Evolutionary conservation across 2,888 invertebrate genomes (phyloP).

Genomic region (Tribolium freemani): DNA sequence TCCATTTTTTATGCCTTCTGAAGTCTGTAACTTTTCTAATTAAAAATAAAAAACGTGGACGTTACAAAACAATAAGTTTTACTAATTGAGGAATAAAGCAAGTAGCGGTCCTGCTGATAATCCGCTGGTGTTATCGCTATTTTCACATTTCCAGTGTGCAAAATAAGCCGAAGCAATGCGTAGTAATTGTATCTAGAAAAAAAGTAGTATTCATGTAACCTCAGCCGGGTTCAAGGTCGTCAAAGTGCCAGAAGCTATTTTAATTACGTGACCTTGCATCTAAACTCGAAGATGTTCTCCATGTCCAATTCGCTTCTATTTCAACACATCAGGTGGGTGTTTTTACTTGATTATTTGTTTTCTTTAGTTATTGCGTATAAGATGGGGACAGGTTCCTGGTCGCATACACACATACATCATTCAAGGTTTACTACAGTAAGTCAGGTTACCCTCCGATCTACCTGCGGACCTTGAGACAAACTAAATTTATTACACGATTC

Average conservation of each 20-base stretch:
- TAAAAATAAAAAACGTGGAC: no score
- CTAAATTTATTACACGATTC: constrained; percentile 49
- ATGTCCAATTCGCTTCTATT: constrained; percentile 17
- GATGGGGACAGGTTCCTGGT: constrained; percentile 36
- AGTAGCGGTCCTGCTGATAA: no score
- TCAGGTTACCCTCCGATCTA: constrained; percentile 52
- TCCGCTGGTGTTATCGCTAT: neutral
- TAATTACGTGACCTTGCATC: constrained; percentile 57
- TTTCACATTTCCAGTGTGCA: neutral
- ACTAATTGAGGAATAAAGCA: no score
- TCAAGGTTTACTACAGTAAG: constrained; percentile 58
- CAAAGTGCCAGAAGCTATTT: constrained; percentile 53
- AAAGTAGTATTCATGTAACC: constrained; percentile 39
- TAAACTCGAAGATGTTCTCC: constrained; percentile 42
- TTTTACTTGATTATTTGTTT: constrained; percentile 31
- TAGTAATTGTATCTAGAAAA: constrained; percentile 2
- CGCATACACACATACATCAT: constrained; percentile 49
- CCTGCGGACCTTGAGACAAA: constrained; percentile 59
- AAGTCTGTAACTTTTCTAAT: no score
- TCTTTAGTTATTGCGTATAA: constrained; percentile 23
- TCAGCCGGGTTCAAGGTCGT: constrained; percentile 55
- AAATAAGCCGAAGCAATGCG: constrained; percentile 3
- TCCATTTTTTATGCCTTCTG: no score
- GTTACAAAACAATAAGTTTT: no score
- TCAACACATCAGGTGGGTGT: constrained; percentile 9